A percentile compares a stretch with the other conserved stretches of the same genome.
Conservation (phyloP, 2,888 invertebrate species). For the Temnothorax rugatulus region DNA sequence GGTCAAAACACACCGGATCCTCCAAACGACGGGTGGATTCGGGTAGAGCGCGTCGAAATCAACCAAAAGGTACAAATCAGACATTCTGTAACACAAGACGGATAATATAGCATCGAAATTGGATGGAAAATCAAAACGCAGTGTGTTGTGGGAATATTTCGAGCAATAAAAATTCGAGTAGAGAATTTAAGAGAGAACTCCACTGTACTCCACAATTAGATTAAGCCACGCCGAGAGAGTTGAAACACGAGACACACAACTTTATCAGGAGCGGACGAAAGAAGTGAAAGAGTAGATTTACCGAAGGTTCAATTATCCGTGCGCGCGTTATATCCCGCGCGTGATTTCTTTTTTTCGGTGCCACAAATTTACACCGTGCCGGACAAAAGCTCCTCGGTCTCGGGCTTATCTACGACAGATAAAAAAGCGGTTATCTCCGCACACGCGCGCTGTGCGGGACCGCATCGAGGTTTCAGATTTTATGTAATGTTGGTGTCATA, state of each 20-base stretch:
- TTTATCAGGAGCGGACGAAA: slow-evolving; percentile 21
- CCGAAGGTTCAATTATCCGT: slow-evolving; percentile 57
- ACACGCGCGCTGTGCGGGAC: slow-evolving; percentile 25
- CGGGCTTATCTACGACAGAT: slow-evolving; percentile 46
- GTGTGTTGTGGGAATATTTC: too few species aligned
- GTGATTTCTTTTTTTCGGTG: slow-evolving; percentile 40
- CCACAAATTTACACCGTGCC: slow-evolving; percentile 47
- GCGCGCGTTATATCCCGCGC: slow-evolving; percentile 51
- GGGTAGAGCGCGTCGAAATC: too few species aligned
- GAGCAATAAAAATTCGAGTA: slow-evolving; percentile 45
- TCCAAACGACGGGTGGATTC: too few species aligned
- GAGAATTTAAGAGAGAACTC: slow-evolving; percentile 8
- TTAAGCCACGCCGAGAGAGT: slow-evolving; percentile 22
- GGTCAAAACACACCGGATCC: too few species aligned
- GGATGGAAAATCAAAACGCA: too few species aligned
- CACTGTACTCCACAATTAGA: slow-evolving; percentile 24
- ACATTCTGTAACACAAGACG: too few species aligned
- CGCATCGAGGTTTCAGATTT: slow-evolving; percentile 52
- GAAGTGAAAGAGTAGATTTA: slow-evolving; percentile 52
- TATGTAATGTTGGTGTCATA: too few species aligned
- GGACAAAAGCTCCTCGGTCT: slow-evolving; percentile 46
- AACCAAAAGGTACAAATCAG: too few species aligned
- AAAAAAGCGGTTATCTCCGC: slow-evolving; percentile 50
- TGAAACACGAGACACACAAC: slow-evolving; percentile 23
- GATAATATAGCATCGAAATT: too few species aligned